These are phyloP conservation scores for Amazona vittata DNA, from an alignment of 2,113 vertebrate genomes.

Conservation along the genomic window DNA sequence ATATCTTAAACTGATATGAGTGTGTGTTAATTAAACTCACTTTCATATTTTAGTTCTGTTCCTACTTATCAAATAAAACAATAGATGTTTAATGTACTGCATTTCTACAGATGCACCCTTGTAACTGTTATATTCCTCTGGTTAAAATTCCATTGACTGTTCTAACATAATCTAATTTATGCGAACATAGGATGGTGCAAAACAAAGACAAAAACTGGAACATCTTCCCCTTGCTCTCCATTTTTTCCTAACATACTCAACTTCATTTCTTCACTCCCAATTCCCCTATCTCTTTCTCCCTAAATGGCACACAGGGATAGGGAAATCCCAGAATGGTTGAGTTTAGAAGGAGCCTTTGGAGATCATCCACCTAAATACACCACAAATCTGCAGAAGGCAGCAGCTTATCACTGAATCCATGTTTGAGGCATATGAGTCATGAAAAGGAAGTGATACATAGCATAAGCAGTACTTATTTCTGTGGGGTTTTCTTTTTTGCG, in stretches of 20 bases:
- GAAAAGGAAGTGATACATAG: neutral
- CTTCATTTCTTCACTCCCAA: neutral
- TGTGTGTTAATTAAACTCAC: neutral
- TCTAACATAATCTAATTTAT: neutral
- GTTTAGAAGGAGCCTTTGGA: neutral
- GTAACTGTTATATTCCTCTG: neutral
- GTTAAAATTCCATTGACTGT: constrained; percentile 30
- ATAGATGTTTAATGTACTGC: neutral
- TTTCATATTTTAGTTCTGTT: neutral
- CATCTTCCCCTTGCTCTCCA: fast-evolving
- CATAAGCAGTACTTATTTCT: neutral
- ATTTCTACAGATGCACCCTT: neutral
- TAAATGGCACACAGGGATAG: neutral
- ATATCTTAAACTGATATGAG: neutral
- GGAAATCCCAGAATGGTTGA: neutral
- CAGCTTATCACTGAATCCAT: neutral
- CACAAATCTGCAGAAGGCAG: neutral
- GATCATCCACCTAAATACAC: neutral
- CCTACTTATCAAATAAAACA: neutral
- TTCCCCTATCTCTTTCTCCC: neutral
- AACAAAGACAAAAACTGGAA: neutral
- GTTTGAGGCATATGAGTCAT: neutral
- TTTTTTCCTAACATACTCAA: neutral
- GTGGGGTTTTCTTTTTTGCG: too few relatives aligned
- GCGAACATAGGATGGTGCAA: neutral